Evolutionary conservation across 2,888 invertebrate genomes (phyloP).

Genomic region (Lissocephala sabroskyi): DNA sequence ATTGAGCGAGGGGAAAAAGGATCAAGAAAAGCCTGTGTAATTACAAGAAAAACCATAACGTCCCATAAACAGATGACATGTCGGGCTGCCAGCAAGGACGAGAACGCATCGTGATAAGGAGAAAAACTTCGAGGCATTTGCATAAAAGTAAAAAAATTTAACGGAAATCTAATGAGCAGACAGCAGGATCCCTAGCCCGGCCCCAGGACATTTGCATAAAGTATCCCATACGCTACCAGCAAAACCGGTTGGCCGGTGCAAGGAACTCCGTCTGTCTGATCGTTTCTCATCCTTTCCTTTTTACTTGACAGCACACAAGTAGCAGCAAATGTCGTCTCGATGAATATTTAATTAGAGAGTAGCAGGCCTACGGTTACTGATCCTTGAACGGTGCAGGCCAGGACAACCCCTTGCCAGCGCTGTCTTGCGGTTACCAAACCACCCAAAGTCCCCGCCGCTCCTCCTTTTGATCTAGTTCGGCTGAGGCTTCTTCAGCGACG

Average conservation of each 20-base stretch:
- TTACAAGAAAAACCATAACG: constrained; percentile 30
- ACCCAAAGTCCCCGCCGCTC: background rate
- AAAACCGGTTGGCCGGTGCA: constrained; percentile 20
- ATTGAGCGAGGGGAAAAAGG: constrained; percentile 30
- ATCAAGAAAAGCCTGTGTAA: constrained; percentile 17
- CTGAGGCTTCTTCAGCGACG: constrained; percentile 18
- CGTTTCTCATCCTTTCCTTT: constrained; percentile 30
- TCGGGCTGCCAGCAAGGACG: constrained; percentile 1
- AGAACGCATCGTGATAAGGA: constrained; percentile 14
- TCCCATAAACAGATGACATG: constrained; percentile 54
- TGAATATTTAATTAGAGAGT: constrained; percentile 68
- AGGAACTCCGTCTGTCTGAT: constrained; percentile 3
- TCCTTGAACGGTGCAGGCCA: constrained; percentile 32
- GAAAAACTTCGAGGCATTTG: constrained; percentile 35
- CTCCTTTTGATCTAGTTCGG: constrained; percentile 51
- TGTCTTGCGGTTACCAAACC: background rate
- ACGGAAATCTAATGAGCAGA: constrained; percentile 59
- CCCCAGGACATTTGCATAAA: constrained; percentile 35
- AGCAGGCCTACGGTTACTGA: constrained; percentile 20
- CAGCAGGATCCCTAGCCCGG: no score
- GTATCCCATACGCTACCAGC: background rate
- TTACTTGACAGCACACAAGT: constrained; percentile 14
- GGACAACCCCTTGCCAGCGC: constrained; percentile 21
- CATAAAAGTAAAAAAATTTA: constrained; percentile 46
- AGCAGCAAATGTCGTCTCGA: constrained; percentile 61